phyloP scores from a whole-genome alignment of 2,113 vertebrate genomes.

The Cephalophus harveyi region DNA sequence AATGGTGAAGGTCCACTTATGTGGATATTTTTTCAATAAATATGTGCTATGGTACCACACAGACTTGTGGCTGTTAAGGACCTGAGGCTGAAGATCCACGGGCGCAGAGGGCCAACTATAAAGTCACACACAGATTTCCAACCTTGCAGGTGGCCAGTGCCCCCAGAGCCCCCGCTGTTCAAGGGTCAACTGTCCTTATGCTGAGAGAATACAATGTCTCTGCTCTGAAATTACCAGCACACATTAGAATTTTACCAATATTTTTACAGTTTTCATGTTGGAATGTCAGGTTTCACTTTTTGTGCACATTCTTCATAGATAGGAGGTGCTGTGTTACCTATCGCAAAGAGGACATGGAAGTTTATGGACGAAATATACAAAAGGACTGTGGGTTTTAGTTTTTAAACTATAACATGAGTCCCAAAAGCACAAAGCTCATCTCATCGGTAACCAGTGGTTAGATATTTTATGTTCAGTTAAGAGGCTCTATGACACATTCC shows the following conservation, averaged over 20 bases:
- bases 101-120: not conserved
- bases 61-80: not conserved
- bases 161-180: not conserved
- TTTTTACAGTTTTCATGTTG: not conserved
- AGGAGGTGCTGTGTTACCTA: not conserved
- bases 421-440: not conserved
- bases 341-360: not conserved
- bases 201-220: not conserved
- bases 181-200: not conserved
- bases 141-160: not conserved
- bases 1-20: not conserved
- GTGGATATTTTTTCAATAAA: not conserved
- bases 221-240: not conserved
- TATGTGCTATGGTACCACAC: not conserved
- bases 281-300: slow-evolving; percentile 16
- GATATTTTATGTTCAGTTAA: not conserved
- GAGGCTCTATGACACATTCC: not conserved
- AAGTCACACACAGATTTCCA: not conserved
- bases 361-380: not conserved
- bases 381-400: not conserved
- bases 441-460: not conserved
- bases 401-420: not conserved
- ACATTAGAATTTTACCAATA: not conserved
- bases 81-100: not conserved
- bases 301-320: not conserved